Conservation (phyloP, 2,113 vertebrate genomes). For the Chinchilla lanigera region DNA sequence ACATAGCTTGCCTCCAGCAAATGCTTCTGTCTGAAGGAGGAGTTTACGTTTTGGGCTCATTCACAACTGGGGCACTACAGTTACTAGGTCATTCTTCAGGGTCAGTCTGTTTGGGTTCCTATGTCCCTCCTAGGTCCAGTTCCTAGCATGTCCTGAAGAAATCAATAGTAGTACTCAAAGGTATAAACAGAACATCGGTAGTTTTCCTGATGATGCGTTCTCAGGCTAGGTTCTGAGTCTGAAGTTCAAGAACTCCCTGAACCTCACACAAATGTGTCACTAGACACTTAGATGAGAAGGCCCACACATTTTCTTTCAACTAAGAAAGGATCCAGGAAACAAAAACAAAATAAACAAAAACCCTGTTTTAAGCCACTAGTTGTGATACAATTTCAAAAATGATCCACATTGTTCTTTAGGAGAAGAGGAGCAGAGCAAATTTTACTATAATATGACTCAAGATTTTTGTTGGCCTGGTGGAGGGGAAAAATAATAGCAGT, state of each 20-base stretch:
- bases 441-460: not conserved
- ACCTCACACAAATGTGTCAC: not conserved
- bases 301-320: not conserved
- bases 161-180: not conserved
- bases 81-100: not conserved
- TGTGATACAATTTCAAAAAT: not conserved
- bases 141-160: not conserved
- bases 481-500: not conserved
- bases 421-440: not conserved
- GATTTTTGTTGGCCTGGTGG: not conserved
- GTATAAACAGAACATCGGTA: not conserved
- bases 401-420: not conserved
- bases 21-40: not conserved
- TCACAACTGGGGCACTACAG: not conserved
- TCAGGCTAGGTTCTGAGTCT: not conserved
- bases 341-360: slow-evolving; percentile 4
- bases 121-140: not conserved
- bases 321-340: not conserved
- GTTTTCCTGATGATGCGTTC: not conserved
- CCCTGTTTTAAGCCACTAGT: not conserved
- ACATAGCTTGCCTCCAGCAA: not conserved
- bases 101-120: not conserved
- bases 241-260: not conserved
- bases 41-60: not conserved
- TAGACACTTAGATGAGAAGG: not conserved